A percentile compares a stretch with the other conserved stretches of the same genome.
phyloP scores from a whole-genome alignment of 2,888 invertebrate species.

The Leptinotarsa juncta region DNA sequence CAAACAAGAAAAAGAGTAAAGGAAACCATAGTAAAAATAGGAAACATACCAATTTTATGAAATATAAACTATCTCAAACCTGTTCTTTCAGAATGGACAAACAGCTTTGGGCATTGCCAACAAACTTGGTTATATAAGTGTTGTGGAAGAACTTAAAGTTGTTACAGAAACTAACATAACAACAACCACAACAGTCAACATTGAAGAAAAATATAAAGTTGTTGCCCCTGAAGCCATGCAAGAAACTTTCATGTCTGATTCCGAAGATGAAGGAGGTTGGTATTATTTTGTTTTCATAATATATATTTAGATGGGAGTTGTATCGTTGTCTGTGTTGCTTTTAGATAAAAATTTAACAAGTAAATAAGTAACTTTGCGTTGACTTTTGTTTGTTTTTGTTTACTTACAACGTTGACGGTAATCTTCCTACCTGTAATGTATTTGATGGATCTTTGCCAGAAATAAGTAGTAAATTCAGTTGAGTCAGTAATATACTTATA shows the following conservation, averaged over 20 bases:
- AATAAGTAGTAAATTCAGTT: too few species aligned
- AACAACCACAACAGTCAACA: conserved; percentile 70
- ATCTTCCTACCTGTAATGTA: too few species aligned
- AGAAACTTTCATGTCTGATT: conserved; percentile 98
- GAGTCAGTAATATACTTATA: too few species aligned
- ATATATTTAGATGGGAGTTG: conserved; percentile 6
- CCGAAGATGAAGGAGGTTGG: conserved; percentile 97
- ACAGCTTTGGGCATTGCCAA: conserved; percentile 97
- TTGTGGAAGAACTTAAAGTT: conserved; percentile 95
- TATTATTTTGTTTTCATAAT: conserved; percentile 39
- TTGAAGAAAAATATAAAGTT: conserved; percentile 96
- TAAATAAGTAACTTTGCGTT: background rate
- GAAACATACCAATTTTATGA: too few species aligned
- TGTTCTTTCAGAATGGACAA: conserved; percentile 84
- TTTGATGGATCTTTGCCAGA: too few species aligned
- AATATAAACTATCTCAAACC: too few species aligned
- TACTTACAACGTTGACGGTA: background rate
- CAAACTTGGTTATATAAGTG: conserved; percentile 96
- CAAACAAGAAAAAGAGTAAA: too few species aligned
- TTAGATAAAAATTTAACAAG: conserved; percentile 23
- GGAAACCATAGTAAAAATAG: too few species aligned
- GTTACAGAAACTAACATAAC: conserved; percentile 81
- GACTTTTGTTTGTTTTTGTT: conserved; percentile 29
- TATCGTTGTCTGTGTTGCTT: conserved; percentile 36
- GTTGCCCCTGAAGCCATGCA: conserved; percentile 99